Percentiles rank a stretch among this genome's conserved stretches.
Evolutionary conservation across 2,888 invertebrate genomes (phyloP).

Genomic region (Plagiodera versicolora): DNA sequence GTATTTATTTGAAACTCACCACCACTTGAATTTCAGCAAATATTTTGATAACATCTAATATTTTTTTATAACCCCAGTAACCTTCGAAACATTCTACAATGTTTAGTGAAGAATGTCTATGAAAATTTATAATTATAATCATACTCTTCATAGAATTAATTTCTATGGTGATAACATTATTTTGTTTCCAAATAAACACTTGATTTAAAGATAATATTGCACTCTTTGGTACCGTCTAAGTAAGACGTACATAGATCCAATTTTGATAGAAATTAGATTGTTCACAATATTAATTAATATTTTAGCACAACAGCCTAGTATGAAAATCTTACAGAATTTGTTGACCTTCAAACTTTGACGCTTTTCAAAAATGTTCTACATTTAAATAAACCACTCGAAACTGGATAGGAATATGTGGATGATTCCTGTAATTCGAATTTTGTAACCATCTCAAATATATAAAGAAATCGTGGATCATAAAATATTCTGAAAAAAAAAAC

Average conservation of each 20-base stretch:
- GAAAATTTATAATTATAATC: too few relatives aligned
- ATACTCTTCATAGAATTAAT: too few relatives aligned
- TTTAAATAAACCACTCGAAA: slow-evolving; percentile 4
- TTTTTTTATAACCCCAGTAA: too few relatives aligned
- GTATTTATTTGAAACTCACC: background rate
- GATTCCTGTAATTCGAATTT: background rate
- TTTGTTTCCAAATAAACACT: slow-evolving; percentile 5
- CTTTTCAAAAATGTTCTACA: slow-evolving; percentile 14
- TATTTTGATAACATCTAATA: too few relatives aligned
- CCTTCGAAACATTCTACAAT: too few relatives aligned
- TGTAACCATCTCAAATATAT: too few relatives aligned
- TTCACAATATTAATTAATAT: slow-evolving; percentile 28
- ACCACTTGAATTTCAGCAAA: too few relatives aligned
- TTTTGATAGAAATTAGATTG: slow-evolving; percentile 30
- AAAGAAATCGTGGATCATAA: too few relatives aligned
- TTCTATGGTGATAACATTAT: background rate
- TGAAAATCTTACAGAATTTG: slow-evolving; percentile 22
- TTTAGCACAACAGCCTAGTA: slow-evolving; percentile 41
- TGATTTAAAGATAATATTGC: slow-evolving; percentile 25
- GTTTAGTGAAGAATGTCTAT: too few relatives aligned
- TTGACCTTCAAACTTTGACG: slow-evolving; percentile 31
- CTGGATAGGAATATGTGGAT: background rate
- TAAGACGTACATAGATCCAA: slow-evolving; percentile 30
- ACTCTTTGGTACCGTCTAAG: slow-evolving; percentile 29
- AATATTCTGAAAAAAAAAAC: too few relatives aligned